A percentile compares a stretch with the other conserved stretches of the same genome.
Evolutionary conservation across 2,888 invertebrate genomes (phyloP).

Genomic region (Calliphora vomitoria): DNA sequence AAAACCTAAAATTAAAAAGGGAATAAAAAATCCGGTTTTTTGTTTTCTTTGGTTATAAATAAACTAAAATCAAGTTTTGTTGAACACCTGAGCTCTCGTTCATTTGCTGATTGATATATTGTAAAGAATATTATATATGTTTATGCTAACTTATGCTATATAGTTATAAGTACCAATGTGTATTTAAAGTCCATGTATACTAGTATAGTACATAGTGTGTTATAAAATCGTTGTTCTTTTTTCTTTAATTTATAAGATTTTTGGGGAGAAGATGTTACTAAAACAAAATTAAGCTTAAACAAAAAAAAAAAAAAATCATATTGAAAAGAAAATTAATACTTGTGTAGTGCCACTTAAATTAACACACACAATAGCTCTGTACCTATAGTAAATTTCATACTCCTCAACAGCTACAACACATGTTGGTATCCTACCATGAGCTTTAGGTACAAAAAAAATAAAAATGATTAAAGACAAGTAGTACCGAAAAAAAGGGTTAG

Average conservation of each 20-base stretch:
- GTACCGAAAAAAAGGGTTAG: constrained; percentile 67
- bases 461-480: constrained; percentile 70
- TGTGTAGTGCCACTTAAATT: constrained; percentile 58
- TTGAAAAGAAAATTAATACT: constrained; percentile 65
- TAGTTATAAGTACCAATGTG: background rate
- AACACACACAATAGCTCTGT: constrained; percentile 16
- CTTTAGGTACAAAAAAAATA: constrained; percentile 20
- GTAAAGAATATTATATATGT: constrained; percentile 17
- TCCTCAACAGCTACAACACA: constrained; percentile 18
- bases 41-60: constrained; percentile 41
- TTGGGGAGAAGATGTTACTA: constrained; percentile 58
- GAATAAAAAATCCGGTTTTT: background rate
- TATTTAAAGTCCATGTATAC: too few species aligned
- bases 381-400: background rate
- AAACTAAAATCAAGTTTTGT: constrained; percentile 69
- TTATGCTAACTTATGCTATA: background rate
- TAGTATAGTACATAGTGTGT: background rate
- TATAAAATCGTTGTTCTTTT: constrained; percentile 10
- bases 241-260: constrained; percentile 32
- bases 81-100: constrained; percentile 70
- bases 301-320: constrained; percentile 52
- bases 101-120: constrained; percentile 65
- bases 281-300: constrained; percentile 52
- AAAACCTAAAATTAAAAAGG: constrained; percentile 54
- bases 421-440: constrained; percentile 28